phyloP scores from a whole-genome alignment of 2,888 invertebrate species.

The Apamea epomidion region DNA sequence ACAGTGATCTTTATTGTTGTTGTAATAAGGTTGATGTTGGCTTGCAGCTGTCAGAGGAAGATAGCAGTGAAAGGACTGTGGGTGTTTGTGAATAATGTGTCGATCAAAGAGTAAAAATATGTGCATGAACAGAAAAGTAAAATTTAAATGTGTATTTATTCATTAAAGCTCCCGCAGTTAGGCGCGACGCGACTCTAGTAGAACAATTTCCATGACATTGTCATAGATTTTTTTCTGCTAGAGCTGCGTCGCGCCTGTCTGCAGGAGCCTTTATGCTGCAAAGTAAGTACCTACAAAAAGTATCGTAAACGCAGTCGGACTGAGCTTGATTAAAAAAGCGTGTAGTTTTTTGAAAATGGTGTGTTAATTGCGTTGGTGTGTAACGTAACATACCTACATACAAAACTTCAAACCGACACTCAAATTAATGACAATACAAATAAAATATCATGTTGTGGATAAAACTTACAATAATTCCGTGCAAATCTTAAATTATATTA shows the following conservation, averaged over 20 bases:
- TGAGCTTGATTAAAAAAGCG: neutral
- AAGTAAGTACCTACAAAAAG: slow-evolving; percentile 2
- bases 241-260: neutral
- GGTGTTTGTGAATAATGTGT: neutral
- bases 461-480: slow-evolving; percentile 30
- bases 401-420: slow-evolving; percentile 1
- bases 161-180: neutral
- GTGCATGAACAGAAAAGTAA: neutral
- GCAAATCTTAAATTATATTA: slow-evolving; percentile 13
- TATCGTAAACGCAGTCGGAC: slow-evolving; percentile 29
- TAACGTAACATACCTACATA: neutral
- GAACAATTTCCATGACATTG: neutral
- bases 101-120: neutral
- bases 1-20: neutral
- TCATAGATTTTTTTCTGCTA: neutral
- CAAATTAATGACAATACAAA: neutral
- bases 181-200: neutral
- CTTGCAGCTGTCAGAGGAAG: neutral
- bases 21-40: neutral
- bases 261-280: neutral
- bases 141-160: neutral
- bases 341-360: slow-evolving; percentile 1
- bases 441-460: slow-evolving; percentile 1
- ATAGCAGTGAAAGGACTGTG: neutral
- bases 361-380: slow-evolving; percentile 20